Evolutionary conservation across 2,113 vertebrate species (phyloP).

Genomic region (Siniperca knerii): DNA sequence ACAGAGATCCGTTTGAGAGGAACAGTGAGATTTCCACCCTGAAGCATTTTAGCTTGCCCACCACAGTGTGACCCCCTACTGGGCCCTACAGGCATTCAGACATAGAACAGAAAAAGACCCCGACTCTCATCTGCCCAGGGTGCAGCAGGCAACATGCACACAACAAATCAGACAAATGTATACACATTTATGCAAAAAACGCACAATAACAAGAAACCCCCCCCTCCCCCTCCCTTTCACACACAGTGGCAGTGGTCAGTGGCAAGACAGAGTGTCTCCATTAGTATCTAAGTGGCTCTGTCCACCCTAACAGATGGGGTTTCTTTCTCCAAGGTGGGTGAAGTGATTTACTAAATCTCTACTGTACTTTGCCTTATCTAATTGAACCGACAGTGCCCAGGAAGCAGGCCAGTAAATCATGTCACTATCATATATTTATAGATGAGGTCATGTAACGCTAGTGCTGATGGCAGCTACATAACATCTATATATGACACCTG

Average conservation of each 20-base stretch:
- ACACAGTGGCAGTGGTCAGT: conserved; percentile 49
- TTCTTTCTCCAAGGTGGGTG: conserved; percentile 44
- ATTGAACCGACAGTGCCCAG: conserved; percentile 39
- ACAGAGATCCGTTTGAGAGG: conserved; percentile 21
- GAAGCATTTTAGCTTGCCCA: conserved; percentile 45
- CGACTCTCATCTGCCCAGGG: conserved; percentile 12
- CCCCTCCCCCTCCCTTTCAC: neutral
- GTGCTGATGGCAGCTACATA: conserved; percentile 46
- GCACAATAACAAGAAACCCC: conserved; percentile 13
- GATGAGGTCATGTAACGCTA: conserved; percentile 57
- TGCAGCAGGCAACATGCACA: conserved; percentile 3
- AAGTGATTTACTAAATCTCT: conserved; percentile 46
- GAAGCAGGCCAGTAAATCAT: conserved; percentile 58
- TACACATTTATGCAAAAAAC: conserved; percentile 1
- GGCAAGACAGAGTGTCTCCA: conserved; percentile 66
- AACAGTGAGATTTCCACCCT: conserved; percentile 44
- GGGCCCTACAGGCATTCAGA: conserved; percentile 34
- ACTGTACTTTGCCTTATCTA: conserved; percentile 59
- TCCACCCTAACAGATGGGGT: conserved; percentile 56
- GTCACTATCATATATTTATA: conserved; percentile 67
- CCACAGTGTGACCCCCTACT: conserved; percentile 22
- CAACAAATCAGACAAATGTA: conserved; percentile 17
- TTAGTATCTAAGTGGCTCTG: conserved; percentile 63
- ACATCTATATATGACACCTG: conserved; percentile 61
- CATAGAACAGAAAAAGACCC: conserved; percentile 27